Base-by-base conservation (phyloP, 2,888 invertebrate species). In the Nomada flava region DNA sequence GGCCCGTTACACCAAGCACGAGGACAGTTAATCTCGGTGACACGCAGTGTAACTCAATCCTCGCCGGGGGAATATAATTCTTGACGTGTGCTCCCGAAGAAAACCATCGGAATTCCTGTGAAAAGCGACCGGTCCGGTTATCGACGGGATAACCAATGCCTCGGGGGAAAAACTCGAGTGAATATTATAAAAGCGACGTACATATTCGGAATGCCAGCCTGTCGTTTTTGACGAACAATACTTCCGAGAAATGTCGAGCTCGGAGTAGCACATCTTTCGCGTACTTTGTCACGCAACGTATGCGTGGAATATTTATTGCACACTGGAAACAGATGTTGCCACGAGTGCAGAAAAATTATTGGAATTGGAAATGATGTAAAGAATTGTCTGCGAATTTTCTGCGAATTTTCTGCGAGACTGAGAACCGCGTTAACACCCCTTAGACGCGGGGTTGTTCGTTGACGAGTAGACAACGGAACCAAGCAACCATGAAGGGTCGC, bases 401-500 rank as follows among this genome's bases (percentile, higher is more conserved):
- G 18, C 20, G 53, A 67, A 85, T 86, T 82, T 75, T 59, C 76
- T 42, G 55, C 4, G 74, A 76, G 81, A 90, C 92, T 93, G 92
- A 93, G 92, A 92, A 92, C 92, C 92, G 83, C 90, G 91, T 91
- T 88, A 89, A 92, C 92, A 91, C 90, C 89, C 90, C 80, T 87
- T 86, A 76, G 87, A 83, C 87, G 81, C 86, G 87, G 91, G 89
- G 89, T 86, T 85, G 88, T 86, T 89, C 89, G 89, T 89, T 91
- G 92, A 93, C 92, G 92, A 92, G 92, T 90, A 93, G 93, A 93
- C 92, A 93, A 93, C 91, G 90, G 92, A 92, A 88, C 84, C 92
- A 90, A 91, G 91, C 86, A 92, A 91, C 91, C 92, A 90, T 93
- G 91, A 93, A 92, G 92, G 92, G 92, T 92, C 91, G 91, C 90